Percentiles rank a stretch among this genome's conserved stretches.
These are phyloP conservation scores for Cladorhizidae sp. DNA, from an alignment of 37 sponge, comb jelly and placozoan species.

Conservation along the genomic window DNA sequence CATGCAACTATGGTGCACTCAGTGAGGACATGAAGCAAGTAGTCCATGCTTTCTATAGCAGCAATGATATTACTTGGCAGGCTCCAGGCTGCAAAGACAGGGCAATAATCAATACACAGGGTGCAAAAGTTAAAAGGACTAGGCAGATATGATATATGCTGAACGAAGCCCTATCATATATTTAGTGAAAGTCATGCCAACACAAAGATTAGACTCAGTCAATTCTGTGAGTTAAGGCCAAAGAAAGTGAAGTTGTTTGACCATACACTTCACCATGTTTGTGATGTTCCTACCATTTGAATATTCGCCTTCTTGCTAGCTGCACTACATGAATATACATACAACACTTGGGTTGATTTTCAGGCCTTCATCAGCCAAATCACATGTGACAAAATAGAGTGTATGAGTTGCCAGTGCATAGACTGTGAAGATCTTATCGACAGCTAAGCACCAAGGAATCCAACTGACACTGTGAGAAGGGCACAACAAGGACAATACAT, in stretches of 20 bases:
- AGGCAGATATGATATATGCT: constrained; percentile 36
- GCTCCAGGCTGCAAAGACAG: constrained; percentile 41
- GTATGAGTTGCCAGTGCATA: constrained; percentile 23
- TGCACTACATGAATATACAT: constrained; percentile 22
- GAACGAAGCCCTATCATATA: constrained; percentile 18
- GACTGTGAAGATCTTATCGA: constrained; percentile 20
- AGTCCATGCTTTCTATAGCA: constrained; percentile 24
- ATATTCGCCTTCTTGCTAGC: constrained; percentile 47
- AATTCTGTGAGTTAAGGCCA: constrained; percentile 51
- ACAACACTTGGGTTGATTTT: constrained; percentile 20
- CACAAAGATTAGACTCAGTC: constrained; percentile 18
- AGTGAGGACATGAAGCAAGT: not conserved
- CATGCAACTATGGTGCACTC: not conserved
- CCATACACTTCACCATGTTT: constrained; percentile 39
- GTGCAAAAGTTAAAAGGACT: constrained; percentile 25
- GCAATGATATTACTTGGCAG: constrained; percentile 45
- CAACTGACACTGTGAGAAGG: constrained; percentile 10
- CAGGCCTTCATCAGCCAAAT: constrained; percentile 14
- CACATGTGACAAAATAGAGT: constrained; percentile 31
- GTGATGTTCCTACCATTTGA: constrained; percentile 46
- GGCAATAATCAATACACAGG: constrained; percentile 13
- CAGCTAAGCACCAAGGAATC: constrained; percentile 16
- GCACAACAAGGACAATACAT: constrained; percentile 9
- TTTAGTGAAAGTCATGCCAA: constrained; percentile 5
- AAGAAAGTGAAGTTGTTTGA: constrained; percentile 40